phyloP scores from a whole-genome alignment of 2,888 invertebrate species.

The Oxystoma pomonae region DNA sequence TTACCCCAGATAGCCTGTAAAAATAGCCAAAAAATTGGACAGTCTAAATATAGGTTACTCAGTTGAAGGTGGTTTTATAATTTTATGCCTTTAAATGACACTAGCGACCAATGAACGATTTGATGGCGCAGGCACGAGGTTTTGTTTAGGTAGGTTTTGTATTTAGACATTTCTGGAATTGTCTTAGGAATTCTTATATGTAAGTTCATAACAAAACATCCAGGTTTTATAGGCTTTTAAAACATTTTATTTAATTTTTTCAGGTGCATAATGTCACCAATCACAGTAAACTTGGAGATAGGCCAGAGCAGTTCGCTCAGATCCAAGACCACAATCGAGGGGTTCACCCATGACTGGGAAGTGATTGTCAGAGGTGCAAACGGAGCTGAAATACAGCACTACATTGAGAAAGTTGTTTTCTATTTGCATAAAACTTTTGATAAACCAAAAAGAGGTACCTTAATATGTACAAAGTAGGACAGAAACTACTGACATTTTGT shows the following conservation, averaged over 20 bases:
- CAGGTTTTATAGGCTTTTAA: neutral
- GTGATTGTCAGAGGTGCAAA: slow-evolving; percentile 88
- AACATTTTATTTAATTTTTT: slow-evolving; percentile 15
- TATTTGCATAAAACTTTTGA: slow-evolving; percentile 88
- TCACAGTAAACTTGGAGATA: slow-evolving; percentile 83
- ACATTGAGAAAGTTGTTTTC: slow-evolving; percentile 91
- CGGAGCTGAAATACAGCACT: slow-evolving; percentile 81
- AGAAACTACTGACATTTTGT: too few species aligned
- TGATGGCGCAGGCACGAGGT: neutral
- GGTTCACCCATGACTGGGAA: slow-evolving; percentile 97
- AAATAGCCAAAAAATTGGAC: too few species aligned
- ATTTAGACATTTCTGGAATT: too few species aligned
- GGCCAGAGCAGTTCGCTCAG: slow-evolving; percentile 85
- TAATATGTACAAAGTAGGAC: too few species aligned
- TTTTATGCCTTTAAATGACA: too few species aligned
- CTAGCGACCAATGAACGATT: neutral
- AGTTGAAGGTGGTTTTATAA: too few species aligned
- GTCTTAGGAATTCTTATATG: too few species aligned
- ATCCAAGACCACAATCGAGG: slow-evolving; percentile 78
- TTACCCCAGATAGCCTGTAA: too few species aligned
- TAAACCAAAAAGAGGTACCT: slow-evolving; percentile 88
- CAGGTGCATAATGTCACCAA: slow-evolving; percentile 56
- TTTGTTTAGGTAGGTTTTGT: neutral
- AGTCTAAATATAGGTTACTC: too few species aligned
- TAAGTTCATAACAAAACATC: too few species aligned